These are phyloP conservation scores for Chirona hameri DNA, from an alignment of 2,888 invertebrate species.

Conservation along the genomic window DNA sequence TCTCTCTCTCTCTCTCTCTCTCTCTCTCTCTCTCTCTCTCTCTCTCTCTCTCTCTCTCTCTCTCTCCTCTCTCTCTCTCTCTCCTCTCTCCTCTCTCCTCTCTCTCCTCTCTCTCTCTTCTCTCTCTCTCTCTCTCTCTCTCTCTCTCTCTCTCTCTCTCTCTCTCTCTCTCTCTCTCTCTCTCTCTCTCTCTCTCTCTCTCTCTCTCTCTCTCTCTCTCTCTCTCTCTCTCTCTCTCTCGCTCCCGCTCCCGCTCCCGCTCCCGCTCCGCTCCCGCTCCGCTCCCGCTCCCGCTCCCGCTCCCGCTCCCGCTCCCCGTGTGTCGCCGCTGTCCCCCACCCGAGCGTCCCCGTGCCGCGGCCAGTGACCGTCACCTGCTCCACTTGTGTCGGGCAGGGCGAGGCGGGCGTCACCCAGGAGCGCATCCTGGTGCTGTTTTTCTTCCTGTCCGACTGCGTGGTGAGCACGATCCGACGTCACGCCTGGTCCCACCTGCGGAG, in stretches of 20 bases:
- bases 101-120: too few species aligned
- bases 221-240: too few species aligned
- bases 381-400: constrained; percentile 33
- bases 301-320: too few species aligned
- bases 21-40: too few species aligned
- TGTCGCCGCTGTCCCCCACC: background rate
- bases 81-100: too few species aligned
- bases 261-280: too few species aligned
- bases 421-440: constrained; percentile 38
- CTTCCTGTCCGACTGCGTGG: constrained; percentile 38
- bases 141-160: background rate
- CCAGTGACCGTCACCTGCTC: background rate
- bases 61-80: too few species aligned
- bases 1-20: too few species aligned
- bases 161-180: background rate
- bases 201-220: background rate
- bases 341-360: background rate
- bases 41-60: too few species aligned
- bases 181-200: background rate
- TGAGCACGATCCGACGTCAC: constrained; percentile 35
- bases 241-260: too few species aligned
- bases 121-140: background rate
- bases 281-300: too few species aligned
- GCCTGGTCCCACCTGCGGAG: constrained; percentile 34
- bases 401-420: constrained; percentile 38